A percentile compares a stretch with the other conserved stretches of the same genome.
These are phyloP conservation scores for Notarius quadriscutis DNA, from an alignment of 2,113 vertebrate species.

Conservation along the genomic window DNA sequence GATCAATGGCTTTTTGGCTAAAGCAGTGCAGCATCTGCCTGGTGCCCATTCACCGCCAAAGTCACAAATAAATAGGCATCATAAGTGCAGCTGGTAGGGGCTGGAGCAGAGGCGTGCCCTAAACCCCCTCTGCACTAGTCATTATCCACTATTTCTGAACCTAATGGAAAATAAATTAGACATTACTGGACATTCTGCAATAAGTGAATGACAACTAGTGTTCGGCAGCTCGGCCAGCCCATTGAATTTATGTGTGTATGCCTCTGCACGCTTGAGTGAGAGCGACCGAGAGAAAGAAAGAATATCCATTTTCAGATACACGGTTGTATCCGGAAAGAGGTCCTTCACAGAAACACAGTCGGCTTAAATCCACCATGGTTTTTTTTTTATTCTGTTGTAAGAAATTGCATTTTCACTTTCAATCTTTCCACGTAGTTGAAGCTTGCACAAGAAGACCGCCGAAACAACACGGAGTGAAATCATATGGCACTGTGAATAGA, in stretches of 20 bases:
- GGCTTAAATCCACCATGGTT: constrained; percentile 14
- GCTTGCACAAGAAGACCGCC: constrained; percentile 2
- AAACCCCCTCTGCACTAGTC: constrained; percentile 22
- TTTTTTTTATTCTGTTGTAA: constrained; percentile 2
- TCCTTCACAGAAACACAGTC: constrained; percentile 1
- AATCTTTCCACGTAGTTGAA: constrained; percentile 29
- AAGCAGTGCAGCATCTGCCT: constrained; percentile 20
- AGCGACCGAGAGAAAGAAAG: background rate
- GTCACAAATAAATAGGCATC: constrained; percentile 27
- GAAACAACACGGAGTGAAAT: constrained; percentile 28
- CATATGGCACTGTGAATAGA: constrained; percentile 37
- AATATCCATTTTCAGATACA: constrained; percentile 27
- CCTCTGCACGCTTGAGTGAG: background rate
- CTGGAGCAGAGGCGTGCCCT: constrained; percentile 17
- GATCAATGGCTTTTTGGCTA: constrained; percentile 36
- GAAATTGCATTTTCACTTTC: constrained; percentile 20
- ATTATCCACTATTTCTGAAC: constrained; percentile 25
- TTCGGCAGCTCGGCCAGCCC: background rate
- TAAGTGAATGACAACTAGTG: constrained; percentile 8
- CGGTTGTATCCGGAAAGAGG: background rate
- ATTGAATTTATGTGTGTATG: constrained; percentile 7
- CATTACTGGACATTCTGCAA: constrained; percentile 21
- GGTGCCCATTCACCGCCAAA: constrained; percentile 20
- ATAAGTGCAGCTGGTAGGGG: constrained; percentile 30
- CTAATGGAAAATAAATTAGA: constrained; percentile 46